Evolutionary conservation across 2,797 vertebrate genomes (phyloP), one percentile per base, ranked within the genome.

Genomic region (Clarias pachynema): DNA sequence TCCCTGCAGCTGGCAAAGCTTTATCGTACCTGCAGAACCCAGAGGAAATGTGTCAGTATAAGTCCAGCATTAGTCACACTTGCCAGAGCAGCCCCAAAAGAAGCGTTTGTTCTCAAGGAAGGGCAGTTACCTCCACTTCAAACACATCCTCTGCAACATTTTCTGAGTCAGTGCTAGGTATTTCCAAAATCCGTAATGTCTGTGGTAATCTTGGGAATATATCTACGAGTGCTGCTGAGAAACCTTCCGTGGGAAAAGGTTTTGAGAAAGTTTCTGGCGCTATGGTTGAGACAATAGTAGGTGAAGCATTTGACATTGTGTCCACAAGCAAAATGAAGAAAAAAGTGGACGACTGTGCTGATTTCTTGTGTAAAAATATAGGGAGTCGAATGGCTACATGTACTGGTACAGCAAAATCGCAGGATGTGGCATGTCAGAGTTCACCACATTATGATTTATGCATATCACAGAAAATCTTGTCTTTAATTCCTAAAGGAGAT

Each of bases 281-380:
- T 89, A 95, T 98, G 96, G 96, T 97, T 85, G 97, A 97, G 86
- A 94, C 95, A 90, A 96, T 98, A 84, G 96, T 97, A 70, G 97
- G 92, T 84, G 97, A 99, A 92, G 96, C 96, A 40, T 98, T 97
- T 88, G 96, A 98, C 90, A 89, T 96, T 18, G 92, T 97, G 90
- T 96, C 95, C 0, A 92, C 96, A 73, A 95, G 96, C 26, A 95
- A 95, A 91, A 88, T 95, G 90, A 96, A 96, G 89, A 96, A 95
- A 91, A 92, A 93, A 87, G 92, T 95, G 70, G 96, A 95, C 70
- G 95, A 96, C n/a, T 95, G 93, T 87, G 93, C 95, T 12, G 95
- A 95, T 72, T 94, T 94, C 86, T 90, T 97, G 85, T 94, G 93
- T 59, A 96, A 95, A 92, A 95, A 94, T 65, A 90, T 94, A 22